A percentile compares a stretch with the other conserved stretches of the same genome.
Evolutionary conservation across 2,797 vertebrate species (phyloP).

Genomic region (Melanotaenia trifasciata): DNA sequence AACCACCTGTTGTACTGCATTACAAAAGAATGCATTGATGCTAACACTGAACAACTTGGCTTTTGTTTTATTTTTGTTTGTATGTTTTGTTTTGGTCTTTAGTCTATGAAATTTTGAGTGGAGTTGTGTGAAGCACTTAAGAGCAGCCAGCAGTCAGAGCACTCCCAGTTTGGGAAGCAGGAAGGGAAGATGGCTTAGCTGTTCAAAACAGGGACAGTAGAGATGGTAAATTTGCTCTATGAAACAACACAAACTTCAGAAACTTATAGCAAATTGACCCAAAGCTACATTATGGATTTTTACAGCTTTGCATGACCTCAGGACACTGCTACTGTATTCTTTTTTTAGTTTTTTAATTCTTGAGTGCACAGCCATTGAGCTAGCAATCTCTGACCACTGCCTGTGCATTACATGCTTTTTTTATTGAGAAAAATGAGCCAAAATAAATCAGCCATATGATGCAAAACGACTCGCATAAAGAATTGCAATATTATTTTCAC

Average conservation of each 20-base stretch:
- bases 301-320: not conserved
- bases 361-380: too few relatives aligned
- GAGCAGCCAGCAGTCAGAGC: not conserved
- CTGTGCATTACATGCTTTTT: too few relatives aligned
- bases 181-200: not conserved
- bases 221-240: not conserved
- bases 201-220: not conserved
- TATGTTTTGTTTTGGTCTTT: not conserved
- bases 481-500: too few relatives aligned
- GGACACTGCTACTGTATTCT: too few relatives aligned
- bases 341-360: too few relatives aligned
- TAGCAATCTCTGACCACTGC: too few relatives aligned
- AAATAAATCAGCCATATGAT: too few relatives aligned
- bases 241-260: not conserved
- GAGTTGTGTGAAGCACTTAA: not conserved
- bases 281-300: not conserved
- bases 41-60: not conserved
- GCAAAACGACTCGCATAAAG: too few relatives aligned
- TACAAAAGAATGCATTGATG: not conserved
- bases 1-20: constrained; percentile 5
- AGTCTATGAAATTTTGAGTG: not conserved
- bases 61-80: not conserved
- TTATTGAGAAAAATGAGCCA: too few relatives aligned
- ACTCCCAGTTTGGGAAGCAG: not conserved
- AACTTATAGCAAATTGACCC: not conserved